Conservation (phyloP, 2,888 invertebrate species). For the Unio delphinus region DNA sequence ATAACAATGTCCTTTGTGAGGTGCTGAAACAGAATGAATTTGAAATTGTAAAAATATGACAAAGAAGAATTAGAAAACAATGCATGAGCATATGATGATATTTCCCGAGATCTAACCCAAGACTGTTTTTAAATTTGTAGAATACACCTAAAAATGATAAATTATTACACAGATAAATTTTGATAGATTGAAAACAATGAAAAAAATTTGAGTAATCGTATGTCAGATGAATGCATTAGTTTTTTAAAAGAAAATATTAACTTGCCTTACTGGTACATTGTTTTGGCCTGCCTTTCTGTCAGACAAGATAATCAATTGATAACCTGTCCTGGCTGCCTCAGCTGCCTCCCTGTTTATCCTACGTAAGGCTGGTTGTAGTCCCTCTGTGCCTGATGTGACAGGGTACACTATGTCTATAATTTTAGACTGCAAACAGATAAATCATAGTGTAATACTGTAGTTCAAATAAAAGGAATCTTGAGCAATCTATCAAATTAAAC, state of each 20-base stretch:
- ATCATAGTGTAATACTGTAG: neutral
- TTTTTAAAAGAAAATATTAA: neutral
- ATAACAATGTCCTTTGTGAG: too few species aligned
- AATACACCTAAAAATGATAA: too few species aligned
- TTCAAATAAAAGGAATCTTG: neutral
- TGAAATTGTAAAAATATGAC: neutral
- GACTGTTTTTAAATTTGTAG: too few species aligned
- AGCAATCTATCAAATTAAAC: too few species aligned
- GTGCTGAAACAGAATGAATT: too few species aligned
- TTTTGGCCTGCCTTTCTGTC: constrained; percentile 78
- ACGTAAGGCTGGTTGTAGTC: constrained; percentile 85
- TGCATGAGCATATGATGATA: neutral
- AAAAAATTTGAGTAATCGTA: too few species aligned
- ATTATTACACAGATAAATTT: too few species aligned
- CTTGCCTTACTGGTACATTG: constrained; percentile 73
- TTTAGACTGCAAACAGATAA: constrained; percentile 75
- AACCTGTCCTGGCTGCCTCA: constrained; percentile 83
- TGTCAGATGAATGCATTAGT: too few species aligned
- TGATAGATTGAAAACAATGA: too few species aligned
- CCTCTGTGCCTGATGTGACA: constrained; percentile 80
- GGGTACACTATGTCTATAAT: constrained; percentile 92
- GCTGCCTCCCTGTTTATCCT: constrained; percentile 86
- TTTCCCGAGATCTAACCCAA: too few species aligned
- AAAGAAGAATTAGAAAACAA: neutral
- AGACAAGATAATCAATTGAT: constrained; percentile 89